Conservation (phyloP, 1,140 invertebrate species). For the Micrasema longulum region DNA sequence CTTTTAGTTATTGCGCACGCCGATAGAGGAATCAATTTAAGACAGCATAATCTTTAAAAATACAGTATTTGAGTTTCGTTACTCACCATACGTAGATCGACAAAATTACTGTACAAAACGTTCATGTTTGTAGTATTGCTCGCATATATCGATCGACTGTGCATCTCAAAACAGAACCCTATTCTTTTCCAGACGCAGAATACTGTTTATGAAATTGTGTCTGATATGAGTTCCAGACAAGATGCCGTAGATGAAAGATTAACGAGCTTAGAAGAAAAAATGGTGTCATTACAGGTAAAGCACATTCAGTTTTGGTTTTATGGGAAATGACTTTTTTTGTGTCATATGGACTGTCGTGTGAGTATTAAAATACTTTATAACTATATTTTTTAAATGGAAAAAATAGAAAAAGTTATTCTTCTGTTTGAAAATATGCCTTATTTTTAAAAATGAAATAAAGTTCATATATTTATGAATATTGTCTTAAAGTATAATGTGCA, state of each 20-base stretch:
- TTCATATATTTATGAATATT: no score
- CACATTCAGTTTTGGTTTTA: background rate
- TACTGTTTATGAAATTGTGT: conserved; percentile 96
- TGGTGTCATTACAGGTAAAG: conserved; percentile 77
- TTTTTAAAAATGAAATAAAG: no score
- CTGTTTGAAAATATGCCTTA: no score
- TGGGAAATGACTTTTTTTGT: no score
- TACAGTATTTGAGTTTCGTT: background rate
- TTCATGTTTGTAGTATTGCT: conserved; percentile 30
- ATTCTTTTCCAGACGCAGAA: conserved; percentile 90
- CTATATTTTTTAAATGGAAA: no score
- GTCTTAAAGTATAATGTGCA: no score
- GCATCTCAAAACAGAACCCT: conserved; percentile 69
- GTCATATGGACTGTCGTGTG: no score
- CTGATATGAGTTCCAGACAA: conserved; percentile 93
- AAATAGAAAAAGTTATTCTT: no score
- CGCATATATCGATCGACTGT: conserved; percentile 64
- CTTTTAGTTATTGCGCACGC: no score
- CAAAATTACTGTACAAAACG: conserved; percentile 21
- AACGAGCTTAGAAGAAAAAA: conserved; percentile 87
- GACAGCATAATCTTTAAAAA: no score
- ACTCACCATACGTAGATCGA: conserved; percentile 33
- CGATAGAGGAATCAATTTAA: no score
- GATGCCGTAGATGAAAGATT: conserved; percentile 90
- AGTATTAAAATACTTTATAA: no score